Percentiles rank a stretch among this genome's conserved stretches.
These are phyloP conservation scores for Myripristis jacobus DNA, from an alignment of 2,797 vertebrate genomes.

Conservation along the genomic window DNA sequence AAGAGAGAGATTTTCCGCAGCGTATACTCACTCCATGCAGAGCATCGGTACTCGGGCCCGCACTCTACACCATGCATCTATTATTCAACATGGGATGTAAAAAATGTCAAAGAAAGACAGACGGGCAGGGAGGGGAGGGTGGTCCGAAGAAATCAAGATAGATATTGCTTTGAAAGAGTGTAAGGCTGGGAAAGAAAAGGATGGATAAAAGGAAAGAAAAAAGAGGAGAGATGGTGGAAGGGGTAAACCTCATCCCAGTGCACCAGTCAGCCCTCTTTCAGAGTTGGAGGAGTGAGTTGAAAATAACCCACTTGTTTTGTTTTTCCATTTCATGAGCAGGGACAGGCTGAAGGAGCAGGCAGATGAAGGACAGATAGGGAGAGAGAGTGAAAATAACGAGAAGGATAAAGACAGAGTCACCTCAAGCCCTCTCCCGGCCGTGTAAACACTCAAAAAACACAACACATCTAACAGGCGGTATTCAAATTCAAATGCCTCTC, in stretches of 20 bases:
- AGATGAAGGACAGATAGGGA: not conserved
- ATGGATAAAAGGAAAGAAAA: not conserved
- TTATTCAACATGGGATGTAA: conserved; percentile 43
- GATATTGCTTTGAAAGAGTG: not conserved
- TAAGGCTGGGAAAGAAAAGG: not conserved
- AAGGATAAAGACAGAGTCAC: conserved; percentile 47
- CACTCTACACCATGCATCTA: conserved; percentile 16
- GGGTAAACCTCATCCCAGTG: not conserved
- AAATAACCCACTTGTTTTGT: conserved; percentile 10
- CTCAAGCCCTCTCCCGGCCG: conserved; percentile 7
- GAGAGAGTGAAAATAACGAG: conserved; percentile 35
- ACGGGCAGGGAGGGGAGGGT: not conserved
- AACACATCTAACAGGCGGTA: conserved; percentile 27
- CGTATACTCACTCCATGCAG: not conserved
- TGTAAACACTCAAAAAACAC: conserved; percentile 38
- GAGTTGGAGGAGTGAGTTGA: not conserved
- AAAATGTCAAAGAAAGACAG: conserved; percentile 14
- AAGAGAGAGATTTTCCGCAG: too few species aligned
- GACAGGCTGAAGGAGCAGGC: not conserved
- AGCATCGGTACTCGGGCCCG: conserved; percentile 5
- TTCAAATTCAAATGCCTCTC: conserved; percentile 54
- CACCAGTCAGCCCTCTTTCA: not conserved
- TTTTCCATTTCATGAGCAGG: not conserved
- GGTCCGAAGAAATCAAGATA: not conserved
- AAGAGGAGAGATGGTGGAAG: not conserved